phyloP scores from a whole-genome alignment of 2,113 vertebrate species.

The Diadophis punctatus region DNA sequence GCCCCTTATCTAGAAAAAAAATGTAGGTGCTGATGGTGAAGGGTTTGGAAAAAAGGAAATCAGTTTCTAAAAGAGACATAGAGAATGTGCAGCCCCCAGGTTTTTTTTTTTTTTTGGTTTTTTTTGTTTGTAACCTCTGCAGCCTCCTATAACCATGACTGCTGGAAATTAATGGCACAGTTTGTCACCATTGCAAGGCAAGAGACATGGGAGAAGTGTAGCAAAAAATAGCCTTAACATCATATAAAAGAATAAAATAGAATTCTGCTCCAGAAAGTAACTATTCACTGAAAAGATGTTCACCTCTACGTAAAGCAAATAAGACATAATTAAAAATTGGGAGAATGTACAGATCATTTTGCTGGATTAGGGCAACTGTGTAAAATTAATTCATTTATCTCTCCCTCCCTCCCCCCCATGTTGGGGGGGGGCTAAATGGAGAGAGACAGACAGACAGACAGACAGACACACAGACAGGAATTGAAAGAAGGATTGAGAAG shows the following conservation, averaged over 20 bases:
- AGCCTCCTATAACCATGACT: neutral
- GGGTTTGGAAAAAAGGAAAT: neutral
- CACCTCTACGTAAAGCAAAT: neutral
- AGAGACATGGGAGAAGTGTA: neutral
- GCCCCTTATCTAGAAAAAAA: neutral
- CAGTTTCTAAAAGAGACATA: neutral
- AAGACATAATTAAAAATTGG: neutral
- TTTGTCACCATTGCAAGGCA: neutral
- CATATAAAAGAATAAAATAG: neutral
- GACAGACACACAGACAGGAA: neutral
- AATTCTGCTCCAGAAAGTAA: neutral
- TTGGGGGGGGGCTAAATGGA: neutral
- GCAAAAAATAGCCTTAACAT: neutral
- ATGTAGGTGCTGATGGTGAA: neutral
- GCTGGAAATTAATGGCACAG: neutral
- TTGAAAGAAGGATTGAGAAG: neutral
- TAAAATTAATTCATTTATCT: neutral
- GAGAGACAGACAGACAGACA: too few relatives aligned
- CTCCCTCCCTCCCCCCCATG: neutral
- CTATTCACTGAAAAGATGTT: neutral
- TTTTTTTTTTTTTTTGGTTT: neutral
- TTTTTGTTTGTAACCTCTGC: neutral
- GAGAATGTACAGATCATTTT: neutral
- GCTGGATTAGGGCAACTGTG: neutral
- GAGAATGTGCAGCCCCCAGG: neutral